Base-by-base conservation (phyloP, 2,888 invertebrate species). In the Temnothorax rugatulus region DNA sequence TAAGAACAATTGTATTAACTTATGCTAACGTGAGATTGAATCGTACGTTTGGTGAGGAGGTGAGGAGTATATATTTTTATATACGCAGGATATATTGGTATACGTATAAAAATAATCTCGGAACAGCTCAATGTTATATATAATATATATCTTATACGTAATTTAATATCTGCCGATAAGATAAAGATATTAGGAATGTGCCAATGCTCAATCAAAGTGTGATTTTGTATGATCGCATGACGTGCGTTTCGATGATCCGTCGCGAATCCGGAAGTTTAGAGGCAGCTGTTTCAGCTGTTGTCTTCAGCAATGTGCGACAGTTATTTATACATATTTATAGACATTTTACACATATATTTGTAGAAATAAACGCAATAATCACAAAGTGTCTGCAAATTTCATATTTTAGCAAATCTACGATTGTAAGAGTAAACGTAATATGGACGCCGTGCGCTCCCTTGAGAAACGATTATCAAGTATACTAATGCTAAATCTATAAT, bases 171-270 rank as follows among this genome's bases (percentile, higher is more conserved):
- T 68, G 18, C 57, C 7, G 25, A 41, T 74, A 64, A 75, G 13
- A 44, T 41, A 61, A 61, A 61, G 9, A 0, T 52, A 38, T 77
- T 64, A 85, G 73, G 61, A 83, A 87, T 52, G 86, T 89, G 85
- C 84, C 87, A 87, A 86, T 89, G 86, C 84, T 89, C 85, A 82
- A 86, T 68, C 18, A 21, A 71, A 73, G 29, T 63, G 82, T 54
- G 75, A 84, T 83, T 76, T 61, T 57, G 52, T 8, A 71, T 66
- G 52, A n/a, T n/a, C n/a, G n/a, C n/a, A 83, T 9, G 41, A 21
- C 61, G 54, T 38, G 52, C 54, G 63, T 73, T 57, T 50, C 47
- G 25, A 71, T 13, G 38, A 25, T 73, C 21, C 50, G 25, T 61
- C 5, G 29, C 11, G 29, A 38, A 25, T 41, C 4, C 21, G 21